Evolutionary conservation across 2,888 invertebrate species (phyloP).

Genomic region (Drosophila monieri): DNA sequence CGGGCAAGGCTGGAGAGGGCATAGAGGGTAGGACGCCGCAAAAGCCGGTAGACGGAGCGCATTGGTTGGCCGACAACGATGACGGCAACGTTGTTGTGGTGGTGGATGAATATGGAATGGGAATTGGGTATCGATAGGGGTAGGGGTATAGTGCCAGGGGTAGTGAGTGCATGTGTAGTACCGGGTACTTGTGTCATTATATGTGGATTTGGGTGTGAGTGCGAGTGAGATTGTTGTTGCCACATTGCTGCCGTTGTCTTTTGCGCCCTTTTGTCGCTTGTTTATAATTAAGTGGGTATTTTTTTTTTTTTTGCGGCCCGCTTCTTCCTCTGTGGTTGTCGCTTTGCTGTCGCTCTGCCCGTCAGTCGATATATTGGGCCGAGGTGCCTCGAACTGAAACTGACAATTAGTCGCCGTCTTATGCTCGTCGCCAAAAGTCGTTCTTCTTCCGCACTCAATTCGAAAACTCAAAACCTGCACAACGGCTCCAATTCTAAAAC

Average conservation of each 20-base stretch:
- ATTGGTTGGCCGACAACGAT: constrained; percentile 65
- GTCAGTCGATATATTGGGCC: constrained; percentile 73
- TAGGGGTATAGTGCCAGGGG: constrained; percentile 51
- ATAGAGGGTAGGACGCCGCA: constrained; percentile 62
- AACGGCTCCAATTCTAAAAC: constrained; percentile 22
- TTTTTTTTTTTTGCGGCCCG: constrained; percentile 56
- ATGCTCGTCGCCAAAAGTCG: constrained; percentile 83
- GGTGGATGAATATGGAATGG: constrained; percentile 42
- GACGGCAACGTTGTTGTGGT: constrained; percentile 40
- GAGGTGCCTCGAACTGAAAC: constrained; percentile 75
- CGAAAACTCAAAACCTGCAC: constrained; percentile 51
- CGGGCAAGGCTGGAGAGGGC: constrained; percentile 12
- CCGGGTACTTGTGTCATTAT: constrained; percentile 59
- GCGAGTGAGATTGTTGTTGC: constrained; percentile 47
- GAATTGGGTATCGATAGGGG: constrained; percentile 11
- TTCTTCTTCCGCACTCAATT: constrained; percentile 59
- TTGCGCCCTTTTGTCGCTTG: constrained; percentile 74
- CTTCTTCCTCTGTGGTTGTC: constrained; percentile 75
- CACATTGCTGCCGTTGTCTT: constrained; percentile 57
- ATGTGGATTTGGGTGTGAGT: constrained; percentile 40
- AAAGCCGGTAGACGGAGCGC: constrained; percentile 74
- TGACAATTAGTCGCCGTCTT: constrained; percentile 83
- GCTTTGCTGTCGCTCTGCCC: constrained; percentile 62
- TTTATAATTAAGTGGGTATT: constrained; percentile 80
- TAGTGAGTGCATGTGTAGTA: constrained; percentile 4